phyloP scores from a whole-genome alignment of 2,113 vertebrate genomes.

The Pomatostomus ruficeps region DNA sequence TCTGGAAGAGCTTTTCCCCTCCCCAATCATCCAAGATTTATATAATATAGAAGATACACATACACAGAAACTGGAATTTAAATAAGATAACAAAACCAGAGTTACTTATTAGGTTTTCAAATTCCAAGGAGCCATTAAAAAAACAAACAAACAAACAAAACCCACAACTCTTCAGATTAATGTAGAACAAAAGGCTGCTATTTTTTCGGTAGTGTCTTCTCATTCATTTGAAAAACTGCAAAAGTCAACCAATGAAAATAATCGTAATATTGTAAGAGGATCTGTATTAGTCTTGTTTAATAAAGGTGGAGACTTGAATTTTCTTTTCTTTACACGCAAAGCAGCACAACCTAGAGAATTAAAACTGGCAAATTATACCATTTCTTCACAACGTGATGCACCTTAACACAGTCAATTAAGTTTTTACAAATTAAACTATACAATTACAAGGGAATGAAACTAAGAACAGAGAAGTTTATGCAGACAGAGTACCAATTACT shows the following conservation, averaged over 20 bases:
- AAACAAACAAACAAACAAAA: background rate
- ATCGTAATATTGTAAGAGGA: background rate
- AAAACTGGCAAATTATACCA: background rate
- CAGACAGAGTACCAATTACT: background rate
- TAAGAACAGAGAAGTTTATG: background rate
- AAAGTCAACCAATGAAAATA: background rate
- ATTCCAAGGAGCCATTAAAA: background rate
- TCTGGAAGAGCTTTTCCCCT: too few relatives aligned
- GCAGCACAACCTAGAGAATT: background rate
- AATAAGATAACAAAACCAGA: background rate
- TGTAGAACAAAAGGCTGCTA: background rate
- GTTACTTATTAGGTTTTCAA: background rate
- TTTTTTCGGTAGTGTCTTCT: background rate
- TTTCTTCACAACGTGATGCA: background rate
- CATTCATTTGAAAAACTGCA: background rate
- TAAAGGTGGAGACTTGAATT: background rate
- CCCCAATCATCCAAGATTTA: background rate
- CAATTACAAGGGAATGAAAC: background rate
- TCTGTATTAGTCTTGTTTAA: background rate
- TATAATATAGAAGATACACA: background rate
- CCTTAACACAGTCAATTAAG: background rate
- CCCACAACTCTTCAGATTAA: background rate
- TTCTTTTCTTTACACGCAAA: background rate
- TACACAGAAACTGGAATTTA: background rate
- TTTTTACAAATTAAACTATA: background rate